Evolutionary conservation across 2,113 vertebrate genomes (phyloP).

Genomic region (Actenoides lindsayi): DNA sequence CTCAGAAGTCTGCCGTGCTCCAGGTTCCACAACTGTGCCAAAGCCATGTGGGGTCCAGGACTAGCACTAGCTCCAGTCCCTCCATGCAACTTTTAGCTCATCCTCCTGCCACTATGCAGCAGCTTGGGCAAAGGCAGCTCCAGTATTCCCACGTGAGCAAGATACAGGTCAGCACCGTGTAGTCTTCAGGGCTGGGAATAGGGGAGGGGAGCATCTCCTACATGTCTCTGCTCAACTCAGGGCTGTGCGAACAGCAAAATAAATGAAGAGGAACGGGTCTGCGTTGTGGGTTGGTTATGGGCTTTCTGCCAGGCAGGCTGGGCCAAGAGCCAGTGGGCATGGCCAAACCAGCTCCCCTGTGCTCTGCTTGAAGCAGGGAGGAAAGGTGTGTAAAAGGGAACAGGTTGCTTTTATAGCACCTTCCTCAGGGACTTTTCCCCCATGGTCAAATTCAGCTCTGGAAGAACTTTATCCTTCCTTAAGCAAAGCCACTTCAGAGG

Average conservation of each 20-base stretch:
- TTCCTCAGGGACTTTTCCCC: neutral
- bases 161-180: neutral
- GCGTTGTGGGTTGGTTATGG: neutral
- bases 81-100: neutral
- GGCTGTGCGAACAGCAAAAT: neutral
- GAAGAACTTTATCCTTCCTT: neutral
- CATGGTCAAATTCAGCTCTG: neutral
- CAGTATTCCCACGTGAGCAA: accelerated
- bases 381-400: neutral
- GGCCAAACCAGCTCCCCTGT: neutral
- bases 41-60: neutral
- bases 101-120: neutral
- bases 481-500: neutral
- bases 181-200: neutral
- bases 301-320: neutral
- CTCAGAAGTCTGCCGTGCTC: neutral
- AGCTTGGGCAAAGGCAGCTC: neutral
- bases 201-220: neutral
- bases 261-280: neutral
- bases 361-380: neutral
- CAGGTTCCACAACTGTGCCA: neutral
- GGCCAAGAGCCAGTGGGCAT: neutral
- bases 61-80: neutral
- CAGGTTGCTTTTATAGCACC: neutral
- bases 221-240: neutral